Evolutionary conservation across 1,140 invertebrate genomes (phyloP).

Genomic region (Leucophenga varia): DNA sequence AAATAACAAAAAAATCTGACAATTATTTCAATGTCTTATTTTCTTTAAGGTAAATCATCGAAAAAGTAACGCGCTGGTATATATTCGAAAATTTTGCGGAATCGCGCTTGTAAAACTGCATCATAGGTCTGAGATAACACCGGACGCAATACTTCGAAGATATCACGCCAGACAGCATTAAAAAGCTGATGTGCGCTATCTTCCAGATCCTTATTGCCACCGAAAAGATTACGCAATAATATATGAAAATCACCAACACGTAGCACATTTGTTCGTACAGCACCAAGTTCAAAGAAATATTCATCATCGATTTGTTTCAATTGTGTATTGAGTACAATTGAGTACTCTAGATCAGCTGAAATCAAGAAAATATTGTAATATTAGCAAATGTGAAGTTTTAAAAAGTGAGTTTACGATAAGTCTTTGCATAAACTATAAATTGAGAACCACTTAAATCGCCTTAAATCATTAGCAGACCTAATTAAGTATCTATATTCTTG

Average conservation of each 20-base stretch:
- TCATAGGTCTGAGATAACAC: conserved; percentile 25
- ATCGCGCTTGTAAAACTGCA: conserved; percentile 16
- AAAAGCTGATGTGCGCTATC: conserved; percentile 35
- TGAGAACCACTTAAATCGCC: too few species aligned
- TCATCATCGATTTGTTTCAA: conserved; percentile 6
- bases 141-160: conserved; percentile 32
- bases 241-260: conserved; percentile 18
- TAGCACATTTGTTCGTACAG: not conserved
- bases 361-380: too few species aligned
- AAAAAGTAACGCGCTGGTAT: conserved; percentile 24
- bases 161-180: conserved; percentile 40
- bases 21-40: too few species aligned
- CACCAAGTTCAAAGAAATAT: not conserved
- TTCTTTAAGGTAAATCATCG: conserved; percentile 14
- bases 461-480: too few species aligned
- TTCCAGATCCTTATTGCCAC: conserved; percentile 39
- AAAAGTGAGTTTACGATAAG: too few species aligned
- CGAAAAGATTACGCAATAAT: conserved; percentile 25
- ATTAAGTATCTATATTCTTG: too few species aligned
- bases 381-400: too few species aligned
- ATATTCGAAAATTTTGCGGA: conserved; percentile 23
- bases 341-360: conserved; percentile 22
- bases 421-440: too few species aligned
- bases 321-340: conserved; percentile 12
- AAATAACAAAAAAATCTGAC: not conserved